phyloP scores from a whole-genome alignment of 1,140 invertebrate species.

The Acyrthosiphon pisum region DNA sequence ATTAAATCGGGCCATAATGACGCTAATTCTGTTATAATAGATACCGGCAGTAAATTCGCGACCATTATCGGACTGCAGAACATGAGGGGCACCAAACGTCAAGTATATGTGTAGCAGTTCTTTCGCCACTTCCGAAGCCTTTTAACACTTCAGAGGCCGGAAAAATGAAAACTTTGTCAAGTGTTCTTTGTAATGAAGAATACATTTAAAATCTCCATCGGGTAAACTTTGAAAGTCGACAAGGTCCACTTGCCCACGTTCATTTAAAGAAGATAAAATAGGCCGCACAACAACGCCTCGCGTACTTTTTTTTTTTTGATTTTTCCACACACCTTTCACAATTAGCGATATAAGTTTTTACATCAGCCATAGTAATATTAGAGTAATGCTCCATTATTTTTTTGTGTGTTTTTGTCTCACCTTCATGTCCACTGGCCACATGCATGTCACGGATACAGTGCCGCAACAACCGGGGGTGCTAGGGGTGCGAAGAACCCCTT shows the following conservation, averaged over 20 bases:
- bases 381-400: background rate
- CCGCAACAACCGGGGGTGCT: too few relatives aligned
- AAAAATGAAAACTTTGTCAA: background rate
- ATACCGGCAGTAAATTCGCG: conserved; percentile 18
- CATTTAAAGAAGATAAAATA: background rate
- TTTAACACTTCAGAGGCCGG: background rate
- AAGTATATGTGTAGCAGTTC: conserved; percentile 9
- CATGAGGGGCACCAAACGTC: background rate
- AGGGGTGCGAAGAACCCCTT: too few relatives aligned
- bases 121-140: too few relatives aligned
- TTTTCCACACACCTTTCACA: background rate
- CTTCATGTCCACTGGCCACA: background rate
- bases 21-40: conserved; percentile 21
- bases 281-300: background rate
- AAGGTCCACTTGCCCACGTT: background rate
- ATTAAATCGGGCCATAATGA: background rate
- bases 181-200: background rate
- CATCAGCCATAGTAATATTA: too few relatives aligned
- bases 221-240: background rate
- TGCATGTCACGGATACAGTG: background rate
- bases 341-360: background rate
- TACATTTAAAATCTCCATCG: background rate
- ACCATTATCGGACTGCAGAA: conserved; percentile 37
- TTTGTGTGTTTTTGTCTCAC: background rate
- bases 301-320: background rate